Evolutionary conservation across 2,888 invertebrate genomes (phyloP).

Genomic region (Cataglyphis altisquamis): DNA sequence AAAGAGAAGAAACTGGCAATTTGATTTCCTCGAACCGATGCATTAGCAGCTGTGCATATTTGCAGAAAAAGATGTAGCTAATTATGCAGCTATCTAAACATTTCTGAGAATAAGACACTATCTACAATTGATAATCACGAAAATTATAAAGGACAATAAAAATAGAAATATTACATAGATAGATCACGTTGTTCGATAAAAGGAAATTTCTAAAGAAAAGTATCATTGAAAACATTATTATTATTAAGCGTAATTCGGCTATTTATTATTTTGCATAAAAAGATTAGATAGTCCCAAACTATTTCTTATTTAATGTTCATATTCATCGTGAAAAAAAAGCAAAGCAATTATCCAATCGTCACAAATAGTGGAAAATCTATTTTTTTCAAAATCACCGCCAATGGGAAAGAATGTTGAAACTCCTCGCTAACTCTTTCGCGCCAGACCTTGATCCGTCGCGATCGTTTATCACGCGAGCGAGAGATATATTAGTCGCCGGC

Average conservation of each 20-base stretch:
- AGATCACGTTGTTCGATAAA: neutral
- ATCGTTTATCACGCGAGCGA: slow-evolving; percentile 67
- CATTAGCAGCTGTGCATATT: neutral
- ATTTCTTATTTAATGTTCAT: neutral
- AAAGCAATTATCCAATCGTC: neutral
- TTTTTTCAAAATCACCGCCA: slow-evolving; percentile 20
- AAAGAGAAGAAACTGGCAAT: slow-evolving; percentile 29
- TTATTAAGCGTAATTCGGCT: neutral
- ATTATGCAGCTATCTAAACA: neutral
- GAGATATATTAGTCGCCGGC: slow-evolving; percentile 47
- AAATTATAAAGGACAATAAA: neutral
- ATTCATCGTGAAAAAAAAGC: neutral
- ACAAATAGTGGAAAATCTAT: slow-evolving; percentile 35
- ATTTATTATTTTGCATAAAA: neutral
- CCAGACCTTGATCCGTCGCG: slow-evolving; percentile 57
- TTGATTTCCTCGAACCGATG: slow-evolving; percentile 2
- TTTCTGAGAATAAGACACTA: neutral
- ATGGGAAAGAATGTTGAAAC: slow-evolving; percentile 10
- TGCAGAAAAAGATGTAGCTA: neutral
- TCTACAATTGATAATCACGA: neutral
- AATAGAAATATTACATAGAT: neutral
- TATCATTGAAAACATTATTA: neutral
- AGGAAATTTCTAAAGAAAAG: neutral
- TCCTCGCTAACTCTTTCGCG: slow-evolving; percentile 28
- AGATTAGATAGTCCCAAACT: neutral